Percentiles rank a stretch among this genome's conserved stretches.
Conservation (phyloP, 2,797 vertebrate species). For the Sebastes aleutianus region DNA sequence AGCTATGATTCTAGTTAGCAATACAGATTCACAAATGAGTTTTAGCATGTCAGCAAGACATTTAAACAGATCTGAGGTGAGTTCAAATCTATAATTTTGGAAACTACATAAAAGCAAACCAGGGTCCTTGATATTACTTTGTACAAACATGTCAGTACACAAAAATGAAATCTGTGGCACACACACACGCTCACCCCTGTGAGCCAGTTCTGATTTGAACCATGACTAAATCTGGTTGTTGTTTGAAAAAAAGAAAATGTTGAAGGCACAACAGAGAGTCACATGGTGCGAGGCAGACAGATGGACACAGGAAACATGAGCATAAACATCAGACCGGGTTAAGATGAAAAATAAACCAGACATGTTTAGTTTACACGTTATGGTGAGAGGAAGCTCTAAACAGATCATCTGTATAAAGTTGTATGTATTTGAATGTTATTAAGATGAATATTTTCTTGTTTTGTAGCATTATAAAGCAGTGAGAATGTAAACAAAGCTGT, state of each 20-base stretch:
- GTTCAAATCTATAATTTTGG: not conserved
- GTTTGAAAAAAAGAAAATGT: constrained; percentile 6
- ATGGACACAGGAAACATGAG: constrained; percentile 11
- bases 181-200: not conserved
- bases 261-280: constrained; percentile 9
- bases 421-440: not conserved
- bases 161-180: not conserved
- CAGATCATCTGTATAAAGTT: not conserved
- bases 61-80: not conserved
- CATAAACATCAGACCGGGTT: constrained; percentile 17
- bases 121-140: not conserved
- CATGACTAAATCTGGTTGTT: constrained; percentile 22
- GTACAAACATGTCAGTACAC: not conserved
- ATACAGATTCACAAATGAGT: not conserved
- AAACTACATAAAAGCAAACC: not conserved
- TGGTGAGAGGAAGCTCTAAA: not conserved
- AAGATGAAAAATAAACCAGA: constrained; percentile 13
- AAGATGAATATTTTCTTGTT: not conserved
- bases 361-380: constrained; percentile 6
- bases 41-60: not conserved
- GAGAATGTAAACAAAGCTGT: not conserved
- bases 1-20: not conserved
- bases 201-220: constrained; percentile 1
- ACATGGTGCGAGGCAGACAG: constrained; percentile 1
- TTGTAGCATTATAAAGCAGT: not conserved